Base-by-base conservation (phyloP, 2,797 vertebrate species). In the Megalops cyprinoides region DNA sequence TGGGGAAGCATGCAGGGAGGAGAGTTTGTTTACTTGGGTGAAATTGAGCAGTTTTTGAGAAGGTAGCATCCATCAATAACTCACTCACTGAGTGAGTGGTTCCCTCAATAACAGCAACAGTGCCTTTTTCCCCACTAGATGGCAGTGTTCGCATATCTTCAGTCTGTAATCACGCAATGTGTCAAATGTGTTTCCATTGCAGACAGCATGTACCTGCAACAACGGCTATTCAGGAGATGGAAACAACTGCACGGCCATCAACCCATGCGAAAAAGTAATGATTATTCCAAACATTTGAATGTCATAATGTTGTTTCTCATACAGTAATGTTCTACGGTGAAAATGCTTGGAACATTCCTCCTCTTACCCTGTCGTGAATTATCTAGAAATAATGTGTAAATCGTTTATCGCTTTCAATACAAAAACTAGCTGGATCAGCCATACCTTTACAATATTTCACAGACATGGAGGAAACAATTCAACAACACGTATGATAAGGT, bases 201-300 rank as follows among this genome's bases (percentile, higher is more conserved):
- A 99, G 98, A 95, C 94, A 0, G 91, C 83, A 20, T 99, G 98
- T 39, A 90, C 92, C 85, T 99, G 98, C 87, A 86, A 90, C 12
- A 87, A 87, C 0, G 94, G 92, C 3, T 97, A 94, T 88, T 89
- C 89, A 0, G 96, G 96, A 6, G 88, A 96, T 1, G 97, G 97
- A 69, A 94, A 89, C 84, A 87, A 0, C 71, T 99, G 98, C 87
- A 85, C 82, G 0, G 89, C 93, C 20, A 92, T 96, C 87, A 90
- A 95, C 67, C 15, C 93, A 73, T 99, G 97, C 88, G 79, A 15
- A 69, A 92, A 91, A 56, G 98, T 99, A 86, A 92, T 90, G 31
- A 58, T 46, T 14, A 76, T 44, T 34, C 14, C 20, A 25, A 65
- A 65, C 58, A 12, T 9, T 37, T 15, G 7, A 58, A 18, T 39